Base-by-base conservation (phyloP, 2,113 vertebrate species). In the Toxotes jaculatrix region DNA sequence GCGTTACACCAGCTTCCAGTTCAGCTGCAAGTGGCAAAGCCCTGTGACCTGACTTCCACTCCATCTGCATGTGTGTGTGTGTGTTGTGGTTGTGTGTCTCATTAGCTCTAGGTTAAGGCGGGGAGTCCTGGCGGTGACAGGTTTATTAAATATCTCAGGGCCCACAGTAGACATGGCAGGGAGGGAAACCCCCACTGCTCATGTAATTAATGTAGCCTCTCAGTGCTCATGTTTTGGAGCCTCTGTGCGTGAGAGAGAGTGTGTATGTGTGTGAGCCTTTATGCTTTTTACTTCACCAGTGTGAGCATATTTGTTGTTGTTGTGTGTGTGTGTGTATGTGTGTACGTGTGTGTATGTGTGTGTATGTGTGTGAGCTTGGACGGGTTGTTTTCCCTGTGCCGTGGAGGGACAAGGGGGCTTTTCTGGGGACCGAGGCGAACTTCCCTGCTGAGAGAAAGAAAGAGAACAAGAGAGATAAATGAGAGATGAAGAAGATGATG, bases 61-160 rank as follows among this genome's bases (percentile, higher is more conserved):
- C 71, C 21, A 63, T 80, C 12, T 71, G 9, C 63, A 45, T 77
- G 65, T 79, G 69, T 49, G 65, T 40, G 66, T 66, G 57, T 67
- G 65, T 45, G 74, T 56, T 85, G 67, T 60, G 67, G 16, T 60
- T 72, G 75, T 76, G 88, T 87, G 82, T 92, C 79, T 93, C 84
- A 92, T 92, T 90, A 91, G 87, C 71, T 74, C 71, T 45, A 49
- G 86, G 86, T 92, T 84, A 87, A 84, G 87, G 77, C 80, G 42
- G 85, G 82, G 80, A 83, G 89, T 88, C 88, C 82, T 86, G 73
- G 66, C 27, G 61, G 77, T 94, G 93, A 93, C 92, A 91, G 90
- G 83, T 93, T 94, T 93, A 93, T 94, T 94, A 94, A 93, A 94
- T 93, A 92, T 92, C 87, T 80, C 85, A 72, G 68, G 69, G 79